Evolutionary conservation across 2,888 invertebrate genomes (phyloP).

Genomic region (Leptopilina drosophilae): DNA sequence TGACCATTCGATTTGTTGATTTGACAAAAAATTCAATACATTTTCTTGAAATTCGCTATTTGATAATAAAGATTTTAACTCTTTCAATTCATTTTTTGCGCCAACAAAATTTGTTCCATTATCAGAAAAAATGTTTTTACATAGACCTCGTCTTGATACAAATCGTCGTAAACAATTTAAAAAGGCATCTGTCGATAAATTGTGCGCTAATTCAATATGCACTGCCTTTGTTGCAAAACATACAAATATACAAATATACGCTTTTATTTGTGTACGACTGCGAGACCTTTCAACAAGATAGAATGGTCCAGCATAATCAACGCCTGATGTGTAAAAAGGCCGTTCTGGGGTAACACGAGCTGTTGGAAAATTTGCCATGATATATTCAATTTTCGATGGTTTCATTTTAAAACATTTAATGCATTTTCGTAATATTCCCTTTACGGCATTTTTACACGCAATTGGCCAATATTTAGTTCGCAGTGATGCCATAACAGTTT

Average conservation of each 20-base stretch:
- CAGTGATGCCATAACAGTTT: slow-evolving; percentile 50
- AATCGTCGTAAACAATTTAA: slow-evolving; percentile 66
- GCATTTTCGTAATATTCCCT: slow-evolving; percentile 1
- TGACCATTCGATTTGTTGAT: slow-evolving; percentile 40
- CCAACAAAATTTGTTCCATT: slow-evolving; percentile 68
- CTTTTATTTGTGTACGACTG: slow-evolving; percentile 10
- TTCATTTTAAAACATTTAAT: slow-evolving; percentile 18
- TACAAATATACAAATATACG: slow-evolving; percentile 56
- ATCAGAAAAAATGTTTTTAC: slow-evolving; percentile 61
- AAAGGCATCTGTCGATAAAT: slow-evolving; percentile 63
- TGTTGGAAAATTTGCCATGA: slow-evolving; percentile 44
- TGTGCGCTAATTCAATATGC: slow-evolving; percentile 64
- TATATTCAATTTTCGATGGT: background rate
- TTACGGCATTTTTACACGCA: background rate
- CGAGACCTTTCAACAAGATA: background rate
- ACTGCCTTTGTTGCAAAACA: slow-evolving; percentile 66
- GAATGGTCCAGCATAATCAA: slow-evolving; percentile 43
- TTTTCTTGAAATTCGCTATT: slow-evolving; percentile 29
- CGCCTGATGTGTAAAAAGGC: slow-evolving; percentile 29
- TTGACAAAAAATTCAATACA: slow-evolving; percentile 43
- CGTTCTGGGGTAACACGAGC: slow-evolving; percentile 19
- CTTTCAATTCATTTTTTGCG: slow-evolving; percentile 58
- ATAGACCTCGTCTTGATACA: slow-evolving; percentile 63
- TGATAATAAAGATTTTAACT: slow-evolving; percentile 37
- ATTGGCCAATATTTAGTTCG: slow-evolving; percentile 30